Conservation (phyloP, 1,140 invertebrate genomes). For the Euglossa dilemma region DNA sequence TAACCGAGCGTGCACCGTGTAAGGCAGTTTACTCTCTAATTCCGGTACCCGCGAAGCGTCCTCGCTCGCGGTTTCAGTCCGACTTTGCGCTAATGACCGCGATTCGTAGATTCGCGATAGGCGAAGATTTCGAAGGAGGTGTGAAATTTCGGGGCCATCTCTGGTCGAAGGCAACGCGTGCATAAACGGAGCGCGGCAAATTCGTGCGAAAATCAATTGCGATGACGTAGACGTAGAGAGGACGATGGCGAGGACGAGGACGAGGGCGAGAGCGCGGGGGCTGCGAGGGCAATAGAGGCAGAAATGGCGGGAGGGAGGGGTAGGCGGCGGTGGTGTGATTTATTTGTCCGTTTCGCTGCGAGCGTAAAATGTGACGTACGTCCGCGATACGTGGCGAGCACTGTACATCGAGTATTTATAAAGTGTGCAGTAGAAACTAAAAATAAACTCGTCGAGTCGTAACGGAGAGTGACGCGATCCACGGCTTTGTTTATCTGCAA, state of each 20-base stretch:
- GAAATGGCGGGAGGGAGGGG: background rate
- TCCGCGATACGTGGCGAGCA: background rate
- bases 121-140: background rate
- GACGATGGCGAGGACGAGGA: background rate
- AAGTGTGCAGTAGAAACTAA: conserved; percentile 6
- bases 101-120: too few relatives aligned
- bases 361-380: conserved; percentile 30
- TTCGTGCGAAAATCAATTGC: conserved; percentile 24
- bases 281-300: background rate
- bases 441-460: conserved; percentile 31
- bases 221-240: conserved; percentile 3
- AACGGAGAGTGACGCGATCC: background rate
- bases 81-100: too few relatives aligned
- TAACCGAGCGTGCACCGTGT: background rate
- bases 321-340: background rate
- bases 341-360: conserved; percentile 28
- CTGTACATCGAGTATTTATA: conserved; percentile 37
- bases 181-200: background rate
- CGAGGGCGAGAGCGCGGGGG: background rate
- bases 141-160: background rate
- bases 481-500: conserved; percentile 8
- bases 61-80: too few relatives aligned
- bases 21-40: too few relatives aligned
- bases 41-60: too few relatives aligned
- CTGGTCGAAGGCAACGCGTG: background rate